phyloP scores from a whole-genome alignment of 2,888 invertebrate genomes.

The Tetropium fuscum region DNA sequence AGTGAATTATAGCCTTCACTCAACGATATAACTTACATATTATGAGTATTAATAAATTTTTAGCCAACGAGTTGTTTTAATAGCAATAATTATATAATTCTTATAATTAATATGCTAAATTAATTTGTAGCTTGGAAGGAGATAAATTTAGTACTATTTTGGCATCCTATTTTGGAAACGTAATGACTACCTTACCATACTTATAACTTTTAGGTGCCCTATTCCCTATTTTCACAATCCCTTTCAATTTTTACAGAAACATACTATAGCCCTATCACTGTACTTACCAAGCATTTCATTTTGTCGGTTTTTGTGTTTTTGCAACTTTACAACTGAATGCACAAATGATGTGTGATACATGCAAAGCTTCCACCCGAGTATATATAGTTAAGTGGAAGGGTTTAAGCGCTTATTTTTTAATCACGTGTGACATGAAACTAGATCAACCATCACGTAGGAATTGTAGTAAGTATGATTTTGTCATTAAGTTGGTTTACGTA shows the following conservation, averaged over 20 bases:
- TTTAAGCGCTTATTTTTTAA: constrained; percentile 46
- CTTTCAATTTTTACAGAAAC: neutral
- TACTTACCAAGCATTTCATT: constrained; percentile 50
- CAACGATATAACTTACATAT: too few relatives aligned
- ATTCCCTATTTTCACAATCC: neutral
- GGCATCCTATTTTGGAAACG: too few relatives aligned
- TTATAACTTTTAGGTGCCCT: neutral
- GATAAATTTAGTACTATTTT: too few relatives aligned
- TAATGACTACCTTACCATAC: neutral
- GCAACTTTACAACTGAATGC: constrained; percentile 37
- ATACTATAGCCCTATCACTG: neutral
- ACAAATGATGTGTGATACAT: constrained; percentile 44
- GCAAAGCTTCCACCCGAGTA: constrained; percentile 33
- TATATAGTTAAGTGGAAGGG: constrained; percentile 51
- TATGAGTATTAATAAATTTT: too few relatives aligned
- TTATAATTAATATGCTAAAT: too few relatives aligned
- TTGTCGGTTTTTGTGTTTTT: constrained; percentile 19
- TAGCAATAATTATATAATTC: too few relatives aligned
- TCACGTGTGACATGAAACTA: constrained; percentile 50
- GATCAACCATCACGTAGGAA: constrained; percentile 47
- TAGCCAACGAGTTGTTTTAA: too few relatives aligned
- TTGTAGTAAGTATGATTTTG: constrained; percentile 42
- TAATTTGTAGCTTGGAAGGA: too few relatives aligned
- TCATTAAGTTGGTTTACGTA: constrained; percentile 40
- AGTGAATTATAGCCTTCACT: too few relatives aligned